These are phyloP conservation scores for Ploceus nigricollis DNA, from an alignment of 2,113 vertebrate species.

Conservation along the genomic window DNA sequence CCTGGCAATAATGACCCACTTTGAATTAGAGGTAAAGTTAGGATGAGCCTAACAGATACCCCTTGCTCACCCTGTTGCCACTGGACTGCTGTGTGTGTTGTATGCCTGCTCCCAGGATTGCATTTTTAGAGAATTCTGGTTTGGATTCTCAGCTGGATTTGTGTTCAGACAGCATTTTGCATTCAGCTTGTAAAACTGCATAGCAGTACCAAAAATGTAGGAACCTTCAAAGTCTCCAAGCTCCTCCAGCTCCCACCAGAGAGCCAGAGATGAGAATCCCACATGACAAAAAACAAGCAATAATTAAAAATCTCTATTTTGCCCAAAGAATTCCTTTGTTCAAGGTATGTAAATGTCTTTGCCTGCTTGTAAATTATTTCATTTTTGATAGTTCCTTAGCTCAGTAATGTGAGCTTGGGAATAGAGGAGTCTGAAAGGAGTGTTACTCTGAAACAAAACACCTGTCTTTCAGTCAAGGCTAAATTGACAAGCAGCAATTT, in stretches of 20 bases:
- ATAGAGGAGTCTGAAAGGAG: conserved; percentile 66
- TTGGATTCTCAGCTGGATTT: neutral
- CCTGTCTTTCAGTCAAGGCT: conserved; percentile 76
- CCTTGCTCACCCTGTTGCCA: neutral
- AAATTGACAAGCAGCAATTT: conserved; percentile 82
- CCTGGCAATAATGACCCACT: neutral
- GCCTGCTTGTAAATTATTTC: conserved; percentile 3
- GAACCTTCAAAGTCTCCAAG: conserved; percentile 2
- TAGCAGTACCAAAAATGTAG: neutral
- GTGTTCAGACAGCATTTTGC: neutral
- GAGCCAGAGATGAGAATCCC: conserved; percentile 14
- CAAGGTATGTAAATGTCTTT: neutral
- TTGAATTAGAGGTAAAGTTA: neutral
- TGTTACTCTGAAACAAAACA: conserved; percentile 77
- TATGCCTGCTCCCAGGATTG: neutral
- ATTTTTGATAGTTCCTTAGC: conserved; percentile 12
- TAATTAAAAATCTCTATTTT: conserved; percentile 45
- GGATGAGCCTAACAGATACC: neutral
- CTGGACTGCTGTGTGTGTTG: neutral
- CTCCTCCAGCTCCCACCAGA: neutral
- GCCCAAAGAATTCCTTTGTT: conserved; percentile 42
- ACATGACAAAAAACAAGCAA: conserved; percentile 30
- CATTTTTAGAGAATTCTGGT: neutral
- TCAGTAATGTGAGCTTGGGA: conserved; percentile 60
- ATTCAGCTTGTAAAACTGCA: neutral